Evolutionary conservation across 2,888 invertebrate species (phyloP), one percentile per base, ranked within the genome.

Genomic region (Argyra leucocephala): DNA sequence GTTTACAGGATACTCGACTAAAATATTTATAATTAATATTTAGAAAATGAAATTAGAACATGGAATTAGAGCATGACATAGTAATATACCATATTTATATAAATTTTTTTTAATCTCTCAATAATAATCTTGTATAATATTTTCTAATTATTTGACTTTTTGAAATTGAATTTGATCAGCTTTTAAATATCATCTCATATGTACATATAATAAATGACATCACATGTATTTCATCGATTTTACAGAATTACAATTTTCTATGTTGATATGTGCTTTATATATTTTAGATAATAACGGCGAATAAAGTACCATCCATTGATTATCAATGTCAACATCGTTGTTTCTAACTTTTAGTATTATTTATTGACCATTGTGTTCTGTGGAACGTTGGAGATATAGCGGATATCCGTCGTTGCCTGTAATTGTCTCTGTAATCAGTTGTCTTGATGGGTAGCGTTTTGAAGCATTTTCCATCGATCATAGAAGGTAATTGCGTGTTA

Each of bases 151-250:
- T n/a, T n/a, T n/a, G n/a, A n/a, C n/a, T n/a, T n/a, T n/a, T n/a
- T n/a, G n/a, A n/a, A n/a, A n/a, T n/a, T n/a, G n/a, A n/a, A n/a
- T n/a, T n/a, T n/a, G n/a, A n/a, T n/a, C n/a, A n/a, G n/a, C n/a
- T n/a, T n/a, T n/a, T n/a, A n/a, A n/a, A n/a, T n/a, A n/a, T n/a
- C n/a, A n/a, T n/a, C n/a, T n/a, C n/a, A n/a, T n/a, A n/a, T n/a
- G n/a, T n/a, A n/a, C n/a, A n/a, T n/a, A n/a, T n/a, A n/a, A n/a
- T n/a, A n/a, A n/a, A n/a, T n/a, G n/a, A n/a, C n/a, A n/a, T n/a
- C n/a, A n/a, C n/a, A 79, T 72, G 65, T 76, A 77, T 71, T 76
- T 76, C 57, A 77, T 75, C 1, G 71, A 70, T 67, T 78, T 77
- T 0, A 80, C 75, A 0, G 77, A 78, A 69, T 70, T 73, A 67